Evolutionary conservation across 2,888 invertebrate genomes (phyloP), one percentile per base, ranked within the genome.

Genomic region (Fissipunctia ypsillon): DNA sequence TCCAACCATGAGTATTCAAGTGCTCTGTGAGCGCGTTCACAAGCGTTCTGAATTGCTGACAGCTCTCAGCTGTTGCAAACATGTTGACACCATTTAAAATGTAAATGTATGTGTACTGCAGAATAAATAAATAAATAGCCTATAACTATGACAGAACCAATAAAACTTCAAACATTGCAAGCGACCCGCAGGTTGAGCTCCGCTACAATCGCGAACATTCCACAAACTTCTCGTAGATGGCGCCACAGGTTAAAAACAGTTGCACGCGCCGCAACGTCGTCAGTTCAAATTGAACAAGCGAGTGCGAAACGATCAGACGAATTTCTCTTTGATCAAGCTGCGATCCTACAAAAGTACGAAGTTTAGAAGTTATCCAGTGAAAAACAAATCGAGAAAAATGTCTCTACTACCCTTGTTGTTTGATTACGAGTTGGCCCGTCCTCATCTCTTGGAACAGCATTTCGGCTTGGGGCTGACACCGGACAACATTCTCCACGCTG

Each of bases 381-480:
- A 63, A 71, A 14, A 69, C 3, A 0, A 67, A 52, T 57, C 4
- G 61, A 69, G 28, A 60, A 92, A 87, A 84, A 97, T 97, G 97
- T 96, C 97, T 80, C 86, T 97, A 78, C 90, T 97, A 22, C 96
- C 97, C 25, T 94, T 95, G 78, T 73, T 96, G 65, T 88, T 94
- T 54, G 95, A 91, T 81, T 92, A 93, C 87, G 94, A 94, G 60
- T 10, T 94, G 7, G 92, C 93, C 66, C 80, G 80, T 22, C 80
- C 80, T 22, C 94, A 96, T 19, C 84, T 96, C 9, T 41, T 96
- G 74, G 97, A 97, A 87, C 97, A 97, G 88, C 96, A 97, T 78
- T 97, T 97, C 86, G 97, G 96, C 25, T 85, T 96, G 85, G 96
- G 93, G 0, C 83, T 97, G 38, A 93, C 94, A 60, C 94, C 96